Conservation (phyloP, 2,888 invertebrate species). For the Agrotis exclamationis region DNA sequence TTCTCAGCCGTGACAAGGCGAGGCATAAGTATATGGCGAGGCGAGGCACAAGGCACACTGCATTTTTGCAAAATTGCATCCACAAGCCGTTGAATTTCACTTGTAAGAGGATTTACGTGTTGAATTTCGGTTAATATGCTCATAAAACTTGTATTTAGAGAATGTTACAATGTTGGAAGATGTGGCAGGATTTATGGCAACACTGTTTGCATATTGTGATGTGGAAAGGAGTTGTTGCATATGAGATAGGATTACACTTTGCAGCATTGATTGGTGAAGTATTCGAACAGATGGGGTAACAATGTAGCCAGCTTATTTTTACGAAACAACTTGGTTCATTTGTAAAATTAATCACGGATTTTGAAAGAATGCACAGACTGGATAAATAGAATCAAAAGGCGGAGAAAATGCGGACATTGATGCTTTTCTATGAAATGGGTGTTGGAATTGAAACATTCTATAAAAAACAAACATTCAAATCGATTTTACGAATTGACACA, state of each 20-base stretch:
- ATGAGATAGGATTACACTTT: neutral
- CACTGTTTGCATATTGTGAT: neutral
- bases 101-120: conserved; percentile 54
- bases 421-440: no score
- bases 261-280: neutral
- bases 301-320: neutral
- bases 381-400: no score
- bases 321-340: no score
- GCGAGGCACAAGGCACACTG: conserved; percentile 20
- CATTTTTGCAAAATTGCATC: conserved; percentile 59
- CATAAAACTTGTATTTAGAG: conserved; percentile 35
- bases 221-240: neutral
- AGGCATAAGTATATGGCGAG: conserved; percentile 17
- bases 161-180: conserved; percentile 9
- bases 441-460: no score
- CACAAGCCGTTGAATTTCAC: conserved; percentile 52
- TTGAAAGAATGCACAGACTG: no score
- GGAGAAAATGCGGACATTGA: no score
- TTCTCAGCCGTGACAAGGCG: conserved; percentile 29
- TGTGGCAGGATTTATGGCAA: neutral
- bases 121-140: conserved; percentile 38
- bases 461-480: no score
- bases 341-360: no score
- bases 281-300: neutral
- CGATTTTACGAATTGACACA: no score